Base-by-base conservation (phyloP, 1,140 invertebrate genomes). In the Monomorium pharaonis region DNA sequence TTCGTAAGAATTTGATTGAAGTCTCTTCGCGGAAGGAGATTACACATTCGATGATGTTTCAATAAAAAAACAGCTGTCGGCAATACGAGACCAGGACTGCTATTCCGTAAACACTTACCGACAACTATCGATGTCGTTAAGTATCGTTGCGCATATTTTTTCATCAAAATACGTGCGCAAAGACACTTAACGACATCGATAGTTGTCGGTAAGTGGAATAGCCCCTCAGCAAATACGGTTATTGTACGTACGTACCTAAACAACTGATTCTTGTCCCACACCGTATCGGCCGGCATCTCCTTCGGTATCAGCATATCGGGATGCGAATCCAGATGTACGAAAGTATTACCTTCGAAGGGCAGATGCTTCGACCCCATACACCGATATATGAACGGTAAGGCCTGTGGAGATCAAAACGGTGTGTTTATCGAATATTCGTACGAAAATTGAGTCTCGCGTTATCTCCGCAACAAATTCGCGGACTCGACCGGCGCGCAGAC, bases 251-350 rank as follows among this genome's bases (percentile, higher is more conserved):
- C 86, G 49, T 93, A 93, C 91, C 93, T 93, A 76, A 96, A 96
- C 18, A 97, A 92, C 75, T 95, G 84, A 37, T 96, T 86, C 92
- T 97, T 97, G 10, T 97, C 93, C 92, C 95, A 97, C 0, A 98
- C 97, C 4, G 94, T 95, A 80, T 97, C 96, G n/a, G 97, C 96
- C 56, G 95, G 94, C 95, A 98, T 96, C 80, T 96, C 95, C 88
- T 96, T 96, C n/a, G 98, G 97, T 88, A 99, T 96, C 6, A 98
- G 95, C 95, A 99, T 96, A 92, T 99, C 98, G 4, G 98, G 98
- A 95, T 99, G 98, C 0, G 98, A 98, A 94, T 99, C 98, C 69
- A 99, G 97, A 94, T 99, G 98, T 60, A 99, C 94, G 47, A 99
- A 95, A 2, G 96, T 96, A 80, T 97, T 97, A 49, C 96, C 96